phyloP scores from a whole-genome alignment of 2,113 vertebrate species.

The Lasiurus cinereus region DNA sequence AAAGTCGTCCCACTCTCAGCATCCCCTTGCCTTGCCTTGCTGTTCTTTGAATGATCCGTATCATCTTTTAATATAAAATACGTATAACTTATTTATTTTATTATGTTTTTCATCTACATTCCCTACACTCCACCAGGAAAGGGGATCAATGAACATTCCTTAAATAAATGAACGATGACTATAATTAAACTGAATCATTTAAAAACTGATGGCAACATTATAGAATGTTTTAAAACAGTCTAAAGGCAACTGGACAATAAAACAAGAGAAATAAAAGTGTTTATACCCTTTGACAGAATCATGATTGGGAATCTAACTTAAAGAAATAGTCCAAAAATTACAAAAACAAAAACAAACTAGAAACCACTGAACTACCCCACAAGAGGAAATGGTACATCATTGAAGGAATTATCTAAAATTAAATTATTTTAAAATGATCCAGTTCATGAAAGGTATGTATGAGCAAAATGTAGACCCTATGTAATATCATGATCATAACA shows the following conservation, averaged over 20 bases:
- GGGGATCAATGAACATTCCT: neutral
- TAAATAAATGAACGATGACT: neutral
- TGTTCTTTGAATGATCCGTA: neutral
- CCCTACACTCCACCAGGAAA: neutral
- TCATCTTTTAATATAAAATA: neutral
- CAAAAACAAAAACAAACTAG: conserved; percentile 18
- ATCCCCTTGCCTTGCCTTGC: neutral
- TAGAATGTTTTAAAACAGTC: neutral
- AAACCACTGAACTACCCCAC: neutral
- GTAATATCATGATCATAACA: neutral
- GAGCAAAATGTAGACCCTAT: neutral
- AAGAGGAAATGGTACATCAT: neutral
- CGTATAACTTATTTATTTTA: neutral
- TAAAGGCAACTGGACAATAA: conserved; percentile 11
- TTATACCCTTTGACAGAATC: neutral
- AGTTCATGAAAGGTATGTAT: neutral
- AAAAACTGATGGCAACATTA: neutral
- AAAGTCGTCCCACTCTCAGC: neutral
- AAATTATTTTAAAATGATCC: neutral
- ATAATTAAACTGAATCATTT: neutral
- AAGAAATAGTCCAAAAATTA: conserved; percentile 1
- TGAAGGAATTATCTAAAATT: neutral
- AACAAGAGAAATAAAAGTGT: conserved; percentile 30
- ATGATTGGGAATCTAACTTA: conserved; percentile 3
- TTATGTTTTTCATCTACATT: neutral